Conservation (phyloP, 2,113 vertebrate genomes). For the Lasiurus cinereus region DNA sequence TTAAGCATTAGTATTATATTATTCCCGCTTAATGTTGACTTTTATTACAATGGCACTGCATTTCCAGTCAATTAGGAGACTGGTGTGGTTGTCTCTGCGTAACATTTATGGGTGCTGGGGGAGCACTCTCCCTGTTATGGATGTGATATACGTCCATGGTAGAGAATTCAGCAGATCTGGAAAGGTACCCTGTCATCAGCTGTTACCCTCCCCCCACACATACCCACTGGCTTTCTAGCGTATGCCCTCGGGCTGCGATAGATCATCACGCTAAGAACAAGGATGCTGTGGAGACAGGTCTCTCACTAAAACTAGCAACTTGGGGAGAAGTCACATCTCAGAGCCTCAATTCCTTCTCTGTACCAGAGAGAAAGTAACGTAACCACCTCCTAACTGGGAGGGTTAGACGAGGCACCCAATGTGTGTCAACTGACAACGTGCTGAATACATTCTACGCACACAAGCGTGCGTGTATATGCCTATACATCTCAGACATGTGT, state of each 20-base stretch:
- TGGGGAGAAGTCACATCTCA: background rate
- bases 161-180: background rate
- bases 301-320: background rate
- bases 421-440: background rate
- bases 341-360: background rate
- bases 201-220: background rate
- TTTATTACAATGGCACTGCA: background rate
- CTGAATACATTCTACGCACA: background rate
- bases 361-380: background rate
- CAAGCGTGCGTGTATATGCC: background rate
- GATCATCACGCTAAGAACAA: background rate
- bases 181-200: conserved; percentile 21
- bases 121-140: background rate
- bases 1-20: background rate
- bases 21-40: background rate
- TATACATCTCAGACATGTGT: background rate
- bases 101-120: background rate
- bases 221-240: background rate
- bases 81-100: background rate
- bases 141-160: background rate
- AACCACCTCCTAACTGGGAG: background rate
- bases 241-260: background rate
- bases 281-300: background rate
- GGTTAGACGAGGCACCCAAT: background rate
- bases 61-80: conserved; percentile 28